Evolutionary conservation across 2,113 vertebrate genomes (phyloP).

Genomic region (Anser cygnoides): DNA sequence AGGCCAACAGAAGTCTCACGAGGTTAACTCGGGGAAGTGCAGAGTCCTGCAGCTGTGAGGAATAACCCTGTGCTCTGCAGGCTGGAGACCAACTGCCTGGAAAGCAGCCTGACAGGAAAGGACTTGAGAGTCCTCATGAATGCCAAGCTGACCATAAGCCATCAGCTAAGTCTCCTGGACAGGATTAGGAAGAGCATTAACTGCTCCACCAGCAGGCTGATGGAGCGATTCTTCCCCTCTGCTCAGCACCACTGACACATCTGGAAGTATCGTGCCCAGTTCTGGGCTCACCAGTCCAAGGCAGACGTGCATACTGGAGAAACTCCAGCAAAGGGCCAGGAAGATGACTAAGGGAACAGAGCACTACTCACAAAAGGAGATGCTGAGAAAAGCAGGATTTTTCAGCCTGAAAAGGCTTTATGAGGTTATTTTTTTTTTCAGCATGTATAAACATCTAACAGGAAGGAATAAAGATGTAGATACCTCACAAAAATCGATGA

Average conservation of each 20-base stretch:
- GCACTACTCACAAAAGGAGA: background rate
- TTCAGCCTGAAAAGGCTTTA: background rate
- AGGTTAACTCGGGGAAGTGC: background rate
- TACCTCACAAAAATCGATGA: background rate
- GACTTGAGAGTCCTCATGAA: background rate
- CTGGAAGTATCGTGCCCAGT: background rate
- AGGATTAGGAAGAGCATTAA: background rate
- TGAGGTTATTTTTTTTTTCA: no score
- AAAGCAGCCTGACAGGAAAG: background rate
- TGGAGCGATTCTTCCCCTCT: no score
- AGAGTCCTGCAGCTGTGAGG: background rate
- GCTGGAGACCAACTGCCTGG: background rate
- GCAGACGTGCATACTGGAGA: background rate
- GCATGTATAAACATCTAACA: background rate
- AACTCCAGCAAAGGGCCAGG: background rate
- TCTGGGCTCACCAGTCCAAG: background rate
- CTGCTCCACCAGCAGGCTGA: background rate
- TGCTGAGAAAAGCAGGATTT: background rate
- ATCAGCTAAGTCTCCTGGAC: background rate
- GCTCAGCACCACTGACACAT: no score
- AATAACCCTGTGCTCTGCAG: rapidly evolving
- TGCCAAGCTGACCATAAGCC: background rate
- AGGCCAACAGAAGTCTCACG: rapidly evolving
- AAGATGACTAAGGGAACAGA: background rate
- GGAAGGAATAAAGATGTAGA: background rate